Base-by-base conservation (phyloP, 2,113 vertebrate species). In the Cervus canadensis region DNA sequence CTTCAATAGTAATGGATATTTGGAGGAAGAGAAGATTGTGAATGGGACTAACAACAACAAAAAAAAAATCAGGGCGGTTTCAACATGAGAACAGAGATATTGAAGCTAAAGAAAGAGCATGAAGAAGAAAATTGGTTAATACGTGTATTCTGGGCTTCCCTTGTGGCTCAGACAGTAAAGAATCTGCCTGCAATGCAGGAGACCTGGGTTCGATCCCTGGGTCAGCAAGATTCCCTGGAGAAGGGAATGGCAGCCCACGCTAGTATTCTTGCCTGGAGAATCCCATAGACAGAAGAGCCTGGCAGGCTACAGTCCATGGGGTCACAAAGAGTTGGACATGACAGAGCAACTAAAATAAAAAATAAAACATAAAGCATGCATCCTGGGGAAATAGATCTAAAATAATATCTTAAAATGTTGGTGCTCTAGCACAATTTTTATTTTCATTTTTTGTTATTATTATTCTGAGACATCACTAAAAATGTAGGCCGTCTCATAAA, bases 401-500 rank as follows among this genome's bases (percentile, higher is more conserved):
- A 89, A 71, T 8, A 30, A 17, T 60, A 54, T 74, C 91, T 83
- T 87, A 79, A 94, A 94, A 91, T 1, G 21, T 26, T 89, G 59
- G 15, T 48, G 19, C 26, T 94, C 57, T 57, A 82, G 62, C 16
- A 45, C 3, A 56, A 40, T 85, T 91, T 94, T 87, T 57, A 15
- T 8, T 81, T 87, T 57, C 40, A 28, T 54, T 67, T 94, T 71
- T 56, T 83, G 25, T 88, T 93, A 62, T 52, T 79, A 21, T 56
- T 87, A n/a, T 96, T 45, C 74, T 60, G 95, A 96, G 40, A 59
- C 6, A 85, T 84, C 50, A 48, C 40, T 79, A 91, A 87, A 96
- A 94, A 87, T 90, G 40, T 87, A 87, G 89, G 81, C 54, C 59
- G 21, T 85, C 71, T 92, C 33, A 1, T 60, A 52, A 82, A 48